Conservation (phyloP, 2,888 invertebrate species). For the Dastarcus helophoroides region DNA sequence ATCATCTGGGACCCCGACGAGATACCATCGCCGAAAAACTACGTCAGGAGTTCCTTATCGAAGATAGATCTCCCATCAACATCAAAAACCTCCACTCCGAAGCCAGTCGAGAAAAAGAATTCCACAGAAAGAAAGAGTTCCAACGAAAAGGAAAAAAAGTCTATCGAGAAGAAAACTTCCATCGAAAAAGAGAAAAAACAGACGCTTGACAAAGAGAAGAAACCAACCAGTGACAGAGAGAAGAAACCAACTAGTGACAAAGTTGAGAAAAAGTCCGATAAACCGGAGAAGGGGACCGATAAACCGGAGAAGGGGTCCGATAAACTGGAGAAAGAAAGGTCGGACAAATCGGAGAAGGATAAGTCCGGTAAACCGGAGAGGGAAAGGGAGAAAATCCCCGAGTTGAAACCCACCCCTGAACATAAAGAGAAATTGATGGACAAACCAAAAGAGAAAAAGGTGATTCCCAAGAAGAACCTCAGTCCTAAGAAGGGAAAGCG, state of each 20-base stretch:
- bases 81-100: not conserved
- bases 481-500: constrained; percentile 13
- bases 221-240: constrained; percentile 9
- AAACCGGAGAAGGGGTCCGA: not conserved
- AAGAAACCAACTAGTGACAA: constrained; percentile 16
- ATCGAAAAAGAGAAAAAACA: not conserved
- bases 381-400: too few species aligned
- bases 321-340: not conserved
- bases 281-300: constrained; percentile 1
- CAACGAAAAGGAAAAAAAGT: constrained; percentile 3
- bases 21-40: constrained; percentile 17
- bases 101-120: constrained; percentile 5
- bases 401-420: not conserved
- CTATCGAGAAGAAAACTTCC: constrained; percentile 6
- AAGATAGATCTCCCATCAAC: not conserved
- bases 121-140: constrained; percentile 5
- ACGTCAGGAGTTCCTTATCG: constrained; percentile 1
- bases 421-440: not conserved
- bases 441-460: not conserved
- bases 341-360: not conserved
- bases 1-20: constrained; percentile 64
- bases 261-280: constrained; percentile 1
- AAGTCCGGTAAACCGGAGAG: not conserved
- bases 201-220: constrained; percentile 3
- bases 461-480: not conserved